Evolutionary conservation across 2,888 invertebrate genomes (phyloP), one percentile per base, ranked within the genome.

Genomic region (Amblyjoppa proteus): DNA sequence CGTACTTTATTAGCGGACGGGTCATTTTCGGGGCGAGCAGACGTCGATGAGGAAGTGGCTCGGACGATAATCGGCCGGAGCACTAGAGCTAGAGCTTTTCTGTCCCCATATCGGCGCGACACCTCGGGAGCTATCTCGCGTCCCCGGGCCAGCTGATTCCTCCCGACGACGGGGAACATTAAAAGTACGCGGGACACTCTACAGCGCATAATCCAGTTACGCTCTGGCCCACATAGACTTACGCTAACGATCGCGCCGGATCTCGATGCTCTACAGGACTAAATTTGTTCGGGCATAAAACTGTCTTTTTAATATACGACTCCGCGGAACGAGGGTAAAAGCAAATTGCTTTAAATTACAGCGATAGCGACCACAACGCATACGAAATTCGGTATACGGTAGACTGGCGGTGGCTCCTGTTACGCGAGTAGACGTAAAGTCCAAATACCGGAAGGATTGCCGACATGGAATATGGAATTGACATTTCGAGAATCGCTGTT

Each of bases 1-100:
- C 25, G 81, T 84, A 78, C 74, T 85, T 85, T 81, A 74, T 81
- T 75, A 81, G 78, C 70, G 70, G 78, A 81, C 78, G 78, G 77
- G 74, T 74, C 53, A 81, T 85, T 85, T 78, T 81, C 81, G 68
- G 81, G 77, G 74, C 69, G 74, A 81, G 64, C 69, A 84, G 74
- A 81, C 73, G 74, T 78, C 84, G 78, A 84, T 78, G 74, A 81
- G 77, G 68, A 74, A 81, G 53, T 78, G 71, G 34, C 77, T 68
- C 31, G 34, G 68, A 76, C 77, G 80, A 81, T 81, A 73, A 81
- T 84, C 58, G 51, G 51, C 77, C 68, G 25, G 31, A 68, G 73
- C 71, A 73, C 73, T 74, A 61, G 49, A 58, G 38, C 64, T 38
- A 68, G 76, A 31, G 38, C 38, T 41, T 41, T 49, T 13, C 38